phyloP scores from a whole-genome alignment of 2,888 invertebrate species.

The Margaritifera margaritifera region DNA sequence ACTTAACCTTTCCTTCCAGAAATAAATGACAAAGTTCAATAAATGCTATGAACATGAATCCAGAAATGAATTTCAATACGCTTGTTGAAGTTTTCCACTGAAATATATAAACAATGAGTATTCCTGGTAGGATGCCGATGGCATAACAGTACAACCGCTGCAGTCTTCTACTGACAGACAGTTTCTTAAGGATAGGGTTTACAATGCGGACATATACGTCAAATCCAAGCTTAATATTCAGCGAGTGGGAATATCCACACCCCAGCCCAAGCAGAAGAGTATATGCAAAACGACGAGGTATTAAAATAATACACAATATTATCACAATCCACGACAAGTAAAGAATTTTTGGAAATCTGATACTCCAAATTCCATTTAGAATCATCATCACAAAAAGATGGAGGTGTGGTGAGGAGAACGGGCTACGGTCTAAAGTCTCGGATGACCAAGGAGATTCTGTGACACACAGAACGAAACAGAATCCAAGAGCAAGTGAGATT shows the following conservation, averaged over 20 bases:
- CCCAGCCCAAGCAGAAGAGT: conserved; percentile 25
- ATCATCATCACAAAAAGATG: conserved; percentile 25
- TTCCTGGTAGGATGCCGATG: conserved; percentile 35
- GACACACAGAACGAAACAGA: conserved; percentile 33
- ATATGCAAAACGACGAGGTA: conserved; percentile 17
- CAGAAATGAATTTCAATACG: conserved; percentile 11
- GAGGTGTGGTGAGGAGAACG: conserved; percentile 17
- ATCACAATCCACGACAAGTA: conserved; percentile 1
- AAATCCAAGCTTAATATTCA: conserved; percentile 33
- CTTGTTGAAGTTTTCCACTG: conserved; percentile 24
- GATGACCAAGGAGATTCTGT: conserved; percentile 19
- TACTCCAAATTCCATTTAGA: conserved; percentile 25
- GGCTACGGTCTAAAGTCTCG: conserved; percentile 2
- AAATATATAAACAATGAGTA: conserved; percentile 17
- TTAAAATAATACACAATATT: conserved; percentile 13
- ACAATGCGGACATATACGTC: conserved; percentile 28
- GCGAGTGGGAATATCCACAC: conserved; percentile 30
- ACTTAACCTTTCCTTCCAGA: conserved; percentile 27
- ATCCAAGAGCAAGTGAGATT: conserved; percentile 36
- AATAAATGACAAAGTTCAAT: conserved; percentile 24
- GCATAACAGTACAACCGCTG: conserved; percentile 30
- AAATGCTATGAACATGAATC: conserved; percentile 13
- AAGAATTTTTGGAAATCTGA: conserved; percentile 15
- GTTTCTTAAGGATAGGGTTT: conserved; percentile 24
- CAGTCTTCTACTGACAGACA: conserved; percentile 9